Percentiles rank a stretch among this genome's conserved stretches.
Evolutionary conservation across 2,888 invertebrate genomes (phyloP).

Genomic region (Drosophila borborema): DNA sequence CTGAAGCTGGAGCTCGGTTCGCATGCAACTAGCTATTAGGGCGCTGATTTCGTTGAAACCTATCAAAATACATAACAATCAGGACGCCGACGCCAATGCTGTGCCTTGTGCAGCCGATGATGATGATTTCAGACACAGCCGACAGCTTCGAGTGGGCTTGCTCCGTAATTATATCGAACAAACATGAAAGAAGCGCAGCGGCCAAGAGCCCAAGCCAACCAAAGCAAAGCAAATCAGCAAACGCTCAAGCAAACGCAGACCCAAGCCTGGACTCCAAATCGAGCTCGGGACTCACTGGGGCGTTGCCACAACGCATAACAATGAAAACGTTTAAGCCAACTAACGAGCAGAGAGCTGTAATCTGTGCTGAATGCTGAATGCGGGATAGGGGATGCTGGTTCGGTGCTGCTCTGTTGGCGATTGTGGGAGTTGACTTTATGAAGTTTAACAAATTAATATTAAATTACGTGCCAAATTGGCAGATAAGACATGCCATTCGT

Average conservation of each 20-base stretch:
- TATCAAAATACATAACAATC: conserved; percentile 80
- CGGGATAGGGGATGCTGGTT: conserved; percentile 20
- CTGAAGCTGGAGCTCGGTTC: conserved; percentile 35
- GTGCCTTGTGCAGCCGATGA: conserved; percentile 44
- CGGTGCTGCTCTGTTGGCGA: conserved; percentile 3
- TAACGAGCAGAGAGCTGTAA: conserved; percentile 77
- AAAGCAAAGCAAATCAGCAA: conserved; percentile 1
- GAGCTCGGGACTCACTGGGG: conserved; percentile 51
- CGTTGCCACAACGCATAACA: conserved; percentile 78
- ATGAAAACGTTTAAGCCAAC: conserved; percentile 79
- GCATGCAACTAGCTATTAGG: conserved; percentile 74
- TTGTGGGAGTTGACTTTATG: conserved; percentile 73
- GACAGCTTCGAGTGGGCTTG: conserved; percentile 50
- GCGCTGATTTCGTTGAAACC: conserved; percentile 80
- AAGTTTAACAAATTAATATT: conserved; percentile 84
- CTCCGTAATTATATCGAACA: conserved; percentile 76
- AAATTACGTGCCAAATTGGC: conserved; percentile 83
- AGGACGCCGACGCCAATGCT: conserved; percentile 35
- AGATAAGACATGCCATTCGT: conserved; percentile 44
- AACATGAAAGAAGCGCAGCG: conserved; percentile 73
- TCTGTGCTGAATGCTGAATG: conserved; percentile 35
- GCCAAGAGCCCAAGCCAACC: conserved; percentile 5
- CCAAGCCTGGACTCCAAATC: background rate
- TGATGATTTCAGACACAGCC: conserved; percentile 71
- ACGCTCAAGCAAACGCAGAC: conserved; percentile 22